Evolutionary conservation across 2,888 invertebrate species (phyloP), one percentile per base, ranked within the genome.

Genomic region (Apomyelois bistriatella): DNA sequence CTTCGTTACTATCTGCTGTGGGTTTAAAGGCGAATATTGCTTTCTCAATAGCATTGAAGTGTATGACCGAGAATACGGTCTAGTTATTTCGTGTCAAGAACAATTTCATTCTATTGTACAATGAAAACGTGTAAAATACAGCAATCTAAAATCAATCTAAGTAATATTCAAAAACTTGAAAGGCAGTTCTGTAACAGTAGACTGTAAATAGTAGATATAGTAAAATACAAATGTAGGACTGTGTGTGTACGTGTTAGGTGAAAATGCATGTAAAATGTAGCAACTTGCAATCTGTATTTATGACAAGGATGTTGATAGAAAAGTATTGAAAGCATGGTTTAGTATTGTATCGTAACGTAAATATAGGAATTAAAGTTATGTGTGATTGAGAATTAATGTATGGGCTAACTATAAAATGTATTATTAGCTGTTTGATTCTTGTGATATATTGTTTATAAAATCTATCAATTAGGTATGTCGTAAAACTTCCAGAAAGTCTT

Each of bases 231-330:
- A 69, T 69, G 70, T 62, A 54, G 62, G 58, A 73, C 86, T 82
- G 77, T 80, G 76, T 64, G 76, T 83, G 74, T 82, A 69, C 82
- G 85, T 85, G 80, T 71, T 82, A 81, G 81, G 79, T 71, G 65
- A 57, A 69, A 60, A 68, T 78, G 76, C 87, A 87, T 88, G 87
- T 79, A 73, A 58, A 58, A 64, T 57, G 82, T 87, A 87, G 85
- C 61, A 53, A 65, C 59, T 66, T 68, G 65, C 60, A 68, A 64
- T 54, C 61, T 58, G 62, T 66, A 66, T 58, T 70, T 53, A 65
- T 66, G 54, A 60, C 57, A 54, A 56, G 53, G 50, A 65, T 61
- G 60, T 68, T 58, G 53, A 71, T 70, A 74, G 74, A 68, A 54
- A 64, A 63, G 68, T 70, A 72, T 65, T 57, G 57, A 55, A 66